phyloP scores from a whole-genome alignment of 2,888 invertebrate genomes.

The Nyleta sp. region DNA sequence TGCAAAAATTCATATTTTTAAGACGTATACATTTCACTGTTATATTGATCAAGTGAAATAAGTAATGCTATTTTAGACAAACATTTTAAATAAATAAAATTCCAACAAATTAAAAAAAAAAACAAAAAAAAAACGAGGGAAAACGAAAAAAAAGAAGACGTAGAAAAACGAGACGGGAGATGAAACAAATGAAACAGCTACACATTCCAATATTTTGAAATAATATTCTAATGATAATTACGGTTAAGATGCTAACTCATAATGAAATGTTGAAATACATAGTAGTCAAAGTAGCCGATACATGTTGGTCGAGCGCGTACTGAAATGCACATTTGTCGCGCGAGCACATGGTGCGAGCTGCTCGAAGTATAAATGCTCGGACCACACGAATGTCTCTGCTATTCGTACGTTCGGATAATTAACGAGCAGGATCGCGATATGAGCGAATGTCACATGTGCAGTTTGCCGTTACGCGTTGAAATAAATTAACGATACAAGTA shows the following conservation, averaged over 20 bases:
- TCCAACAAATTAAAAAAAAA: constrained; percentile 45
- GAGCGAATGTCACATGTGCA: constrained; percentile 48
- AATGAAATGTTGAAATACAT: constrained; percentile 58
- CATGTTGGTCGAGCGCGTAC: constrained; percentile 52
- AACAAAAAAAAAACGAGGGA: constrained; percentile 2
- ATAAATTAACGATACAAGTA: constrained; percentile 39
- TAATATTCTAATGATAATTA: constrained; percentile 63
- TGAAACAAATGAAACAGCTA: constrained; percentile 36
- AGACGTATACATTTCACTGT: constrained; percentile 63
- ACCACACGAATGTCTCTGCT: too few relatives aligned
- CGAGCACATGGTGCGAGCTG: constrained; percentile 37
- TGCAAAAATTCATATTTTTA: constrained; percentile 63
- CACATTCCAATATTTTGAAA: constrained; percentile 63
- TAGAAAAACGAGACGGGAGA: constrained; percentile 5
- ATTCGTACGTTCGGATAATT: constrained; percentile 37
- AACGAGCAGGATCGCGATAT: constrained; percentile 42
- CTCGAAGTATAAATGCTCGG: constrained; percentile 32
- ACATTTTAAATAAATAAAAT: constrained; percentile 60
- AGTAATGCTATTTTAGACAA: constrained; percentile 64
- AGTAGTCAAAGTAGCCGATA: constrained; percentile 58
- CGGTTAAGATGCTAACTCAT: constrained; percentile 55
- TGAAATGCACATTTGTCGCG: constrained; percentile 46
- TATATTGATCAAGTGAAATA: constrained; percentile 61
- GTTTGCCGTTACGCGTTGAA: constrained; percentile 47
- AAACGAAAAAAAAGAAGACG: constrained; percentile 1